phyloP scores from a whole-genome alignment of 2,797 vertebrate species.

The Peromyscus melanophrys region DNA sequence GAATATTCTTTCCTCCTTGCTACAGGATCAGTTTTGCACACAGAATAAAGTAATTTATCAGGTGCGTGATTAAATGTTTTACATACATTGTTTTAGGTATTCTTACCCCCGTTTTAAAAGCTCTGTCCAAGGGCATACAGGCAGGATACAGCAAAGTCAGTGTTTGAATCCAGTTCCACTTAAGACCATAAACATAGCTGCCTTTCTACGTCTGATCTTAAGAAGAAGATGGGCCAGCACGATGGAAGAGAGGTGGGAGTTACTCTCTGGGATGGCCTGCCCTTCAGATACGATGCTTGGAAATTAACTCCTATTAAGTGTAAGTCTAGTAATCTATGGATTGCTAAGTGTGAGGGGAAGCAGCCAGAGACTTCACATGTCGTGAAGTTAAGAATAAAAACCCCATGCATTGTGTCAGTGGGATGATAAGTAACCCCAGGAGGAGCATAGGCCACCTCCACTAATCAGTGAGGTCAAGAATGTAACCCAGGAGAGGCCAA shows the following conservation, averaged over 20 bases:
- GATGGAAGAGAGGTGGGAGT: background rate
- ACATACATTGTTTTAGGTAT: background rate
- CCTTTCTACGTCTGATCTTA: background rate
- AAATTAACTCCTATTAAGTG: conserved; percentile 3
- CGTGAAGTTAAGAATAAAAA: background rate
- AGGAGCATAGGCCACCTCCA: background rate
- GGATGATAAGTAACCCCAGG: background rate
- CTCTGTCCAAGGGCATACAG: background rate
- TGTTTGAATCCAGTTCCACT: background rate
- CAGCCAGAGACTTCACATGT: background rate
- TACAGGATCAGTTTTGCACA: background rate
- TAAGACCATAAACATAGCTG: background rate
- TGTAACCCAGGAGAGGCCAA: background rate
- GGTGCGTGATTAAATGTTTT: background rate
- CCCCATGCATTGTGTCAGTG: background rate
- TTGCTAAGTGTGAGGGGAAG: conserved; percentile 25
- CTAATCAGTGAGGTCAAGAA: background rate
- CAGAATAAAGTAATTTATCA: background rate
- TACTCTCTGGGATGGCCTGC: background rate
- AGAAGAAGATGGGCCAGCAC: background rate
- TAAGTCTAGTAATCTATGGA: background rate
- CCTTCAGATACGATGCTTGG: background rate
- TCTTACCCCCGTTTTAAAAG: background rate
- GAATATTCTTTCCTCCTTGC: conserved; percentile 4
- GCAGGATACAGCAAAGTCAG: background rate